phyloP scores from a whole-genome alignment of 2,888 invertebrate species.

The Tenodera sinensis region DNA sequence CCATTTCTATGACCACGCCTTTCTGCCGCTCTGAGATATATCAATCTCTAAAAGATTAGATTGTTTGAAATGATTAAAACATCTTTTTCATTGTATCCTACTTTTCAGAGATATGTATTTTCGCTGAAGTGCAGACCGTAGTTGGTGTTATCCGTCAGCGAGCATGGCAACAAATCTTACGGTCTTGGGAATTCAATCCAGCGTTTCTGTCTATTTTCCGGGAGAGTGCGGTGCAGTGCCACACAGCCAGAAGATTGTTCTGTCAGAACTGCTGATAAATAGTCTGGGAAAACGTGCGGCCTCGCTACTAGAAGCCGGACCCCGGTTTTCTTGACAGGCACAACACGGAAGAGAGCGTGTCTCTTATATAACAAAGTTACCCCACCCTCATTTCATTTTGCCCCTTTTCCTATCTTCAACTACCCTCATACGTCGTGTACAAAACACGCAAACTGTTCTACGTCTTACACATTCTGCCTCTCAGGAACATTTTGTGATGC shows the following conservation, averaged over 20 bases:
- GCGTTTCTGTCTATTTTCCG: neutral
- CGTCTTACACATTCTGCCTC: neutral
- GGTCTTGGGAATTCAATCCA: neutral
- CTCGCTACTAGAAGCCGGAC: neutral
- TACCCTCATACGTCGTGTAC: neutral
- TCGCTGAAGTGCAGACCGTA: too few relatives aligned
- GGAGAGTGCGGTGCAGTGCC: neutral
- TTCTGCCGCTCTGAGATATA: too few relatives aligned
- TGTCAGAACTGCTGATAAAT: constrained; percentile 26
- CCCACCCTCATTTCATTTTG: neutral
- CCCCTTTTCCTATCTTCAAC: neutral
- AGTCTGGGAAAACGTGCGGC: constrained; percentile 1
- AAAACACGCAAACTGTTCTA: neutral
- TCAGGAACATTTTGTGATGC: neutral
- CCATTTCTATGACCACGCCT: too few relatives aligned
- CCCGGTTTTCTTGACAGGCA: neutral
- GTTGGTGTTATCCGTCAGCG: too few relatives aligned
- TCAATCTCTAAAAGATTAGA: too few relatives aligned
- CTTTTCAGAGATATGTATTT: too few relatives aligned
- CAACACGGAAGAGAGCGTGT: neutral
- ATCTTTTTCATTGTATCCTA: too few relatives aligned
- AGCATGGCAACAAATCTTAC: neutral
- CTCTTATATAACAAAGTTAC: neutral
- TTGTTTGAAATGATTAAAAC: too few relatives aligned
- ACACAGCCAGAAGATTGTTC: constrained; percentile 14